Conservation (phyloP, 2,888 invertebrate species). For the Baccha elongata region DNA sequence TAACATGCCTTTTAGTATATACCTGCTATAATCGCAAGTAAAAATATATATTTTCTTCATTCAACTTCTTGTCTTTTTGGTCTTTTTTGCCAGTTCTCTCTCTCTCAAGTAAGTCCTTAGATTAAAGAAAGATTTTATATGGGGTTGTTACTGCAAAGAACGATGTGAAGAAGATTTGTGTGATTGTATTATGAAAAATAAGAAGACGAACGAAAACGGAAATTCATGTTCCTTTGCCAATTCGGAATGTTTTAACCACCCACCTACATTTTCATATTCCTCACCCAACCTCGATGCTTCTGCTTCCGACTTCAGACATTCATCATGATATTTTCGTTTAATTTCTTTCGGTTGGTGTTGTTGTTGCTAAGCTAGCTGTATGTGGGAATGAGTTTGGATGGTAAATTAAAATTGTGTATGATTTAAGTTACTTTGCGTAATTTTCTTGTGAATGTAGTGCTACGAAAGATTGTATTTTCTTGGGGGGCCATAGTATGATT, state of each 20-base stretch:
- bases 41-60: constrained; percentile 26
- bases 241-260: constrained; percentile 43
- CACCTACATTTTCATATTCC: not conserved
- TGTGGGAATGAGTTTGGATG: constrained; percentile 47
- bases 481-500: not conserved
- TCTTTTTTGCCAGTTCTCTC: constrained; percentile 58
- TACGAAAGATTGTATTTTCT: not conserved
- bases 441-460: constrained; percentile 53
- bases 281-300: too few species aligned
- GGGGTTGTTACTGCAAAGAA: constrained; percentile 34
- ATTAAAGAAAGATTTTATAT: constrained; percentile 50
- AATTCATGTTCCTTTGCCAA: constrained; percentile 56
- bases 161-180: constrained; percentile 25
- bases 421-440: constrained; percentile 69
- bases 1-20: too few species aligned
- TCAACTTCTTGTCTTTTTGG: constrained; percentile 9
- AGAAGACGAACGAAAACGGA: constrained; percentile 21
- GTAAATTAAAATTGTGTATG: constrained; percentile 71
- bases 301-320: not conserved
- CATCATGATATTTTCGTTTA: constrained; percentile 6
- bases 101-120: constrained; percentile 36
- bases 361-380: constrained; percentile 6
- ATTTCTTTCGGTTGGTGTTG: not conserved
- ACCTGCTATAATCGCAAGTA: too few species aligned
- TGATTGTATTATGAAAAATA: constrained; percentile 28